These are phyloP conservation scores for Oreochromis niloticus DNA, from an alignment of 2,113 vertebrate species.

Conservation along the genomic window DNA sequence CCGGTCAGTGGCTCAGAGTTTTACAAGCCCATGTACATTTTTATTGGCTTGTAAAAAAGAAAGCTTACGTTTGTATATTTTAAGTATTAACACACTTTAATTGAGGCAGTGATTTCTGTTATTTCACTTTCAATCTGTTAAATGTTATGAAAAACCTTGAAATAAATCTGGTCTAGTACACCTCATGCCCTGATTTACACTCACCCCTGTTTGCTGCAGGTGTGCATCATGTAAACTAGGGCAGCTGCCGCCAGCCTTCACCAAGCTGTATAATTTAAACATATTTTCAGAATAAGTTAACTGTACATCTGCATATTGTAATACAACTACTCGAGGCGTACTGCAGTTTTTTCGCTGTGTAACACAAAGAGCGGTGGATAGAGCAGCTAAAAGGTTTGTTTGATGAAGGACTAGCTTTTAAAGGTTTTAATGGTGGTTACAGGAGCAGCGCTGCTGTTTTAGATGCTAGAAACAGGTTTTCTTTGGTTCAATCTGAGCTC, in stretches of 20 bases:
- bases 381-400: background rate
- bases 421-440: background rate
- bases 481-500: background rate
- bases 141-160: background rate
- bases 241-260: background rate
- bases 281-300: background rate
- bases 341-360: background rate
- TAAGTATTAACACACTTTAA: background rate
- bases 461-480: background rate
- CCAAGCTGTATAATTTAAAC: background rate
- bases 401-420: accelerated
- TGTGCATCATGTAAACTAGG: background rate
- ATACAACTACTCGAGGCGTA: background rate
- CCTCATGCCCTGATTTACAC: background rate
- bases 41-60: background rate
- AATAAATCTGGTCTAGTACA: background rate
- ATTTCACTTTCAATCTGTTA: background rate
- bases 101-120: background rate
- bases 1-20: background rate
- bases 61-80: background rate
- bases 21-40: background rate
- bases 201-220: background rate
- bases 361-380: background rate
- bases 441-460: background rate
- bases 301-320: background rate